A percentile compares a stretch with the other conserved stretches of the same genome.
phyloP scores from a whole-genome alignment of 2,113 vertebrate species.

The Prunella himalayana region DNA sequence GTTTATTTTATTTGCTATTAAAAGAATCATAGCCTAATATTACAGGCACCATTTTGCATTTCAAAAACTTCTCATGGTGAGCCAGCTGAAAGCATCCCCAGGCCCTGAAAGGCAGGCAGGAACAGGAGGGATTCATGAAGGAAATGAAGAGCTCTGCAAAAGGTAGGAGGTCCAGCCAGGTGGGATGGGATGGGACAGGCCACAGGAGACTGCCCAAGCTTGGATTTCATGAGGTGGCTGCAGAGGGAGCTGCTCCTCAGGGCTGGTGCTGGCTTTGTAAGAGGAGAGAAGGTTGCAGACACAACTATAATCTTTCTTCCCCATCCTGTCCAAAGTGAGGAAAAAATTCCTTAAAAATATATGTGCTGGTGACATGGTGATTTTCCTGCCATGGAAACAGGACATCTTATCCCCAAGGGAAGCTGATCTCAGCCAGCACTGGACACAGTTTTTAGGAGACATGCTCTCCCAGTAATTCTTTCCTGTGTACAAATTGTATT shows the following conservation, averaged over 20 bases:
- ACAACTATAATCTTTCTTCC: neutral
- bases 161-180: neutral
- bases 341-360: neutral
- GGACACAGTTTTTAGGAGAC: neutral
- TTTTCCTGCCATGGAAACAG: neutral
- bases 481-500: neutral
- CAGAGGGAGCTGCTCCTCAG: slow-evolving; percentile 46
- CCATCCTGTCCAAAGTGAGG: neutral
- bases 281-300: neutral
- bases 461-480: neutral
- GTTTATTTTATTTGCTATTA: neutral
- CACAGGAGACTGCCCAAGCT: neutral
- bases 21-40: neutral
- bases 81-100: neutral
- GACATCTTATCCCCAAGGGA: neutral
- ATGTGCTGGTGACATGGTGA: fast-evolving
- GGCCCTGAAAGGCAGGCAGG: neutral
- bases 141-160: neutral
- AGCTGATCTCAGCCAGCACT: neutral
- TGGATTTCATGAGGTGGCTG: neutral
- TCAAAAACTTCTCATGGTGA: neutral
- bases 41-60: slow-evolving; percentile 12
- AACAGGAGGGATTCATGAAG: neutral
- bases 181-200: neutral
- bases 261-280: neutral